A percentile compares a stretch with the other conserved stretches of the same genome.
These are phyloP conservation scores for Tholera decimalis DNA, from an alignment of 2,888 invertebrate genomes.

Conservation along the genomic window DNA sequence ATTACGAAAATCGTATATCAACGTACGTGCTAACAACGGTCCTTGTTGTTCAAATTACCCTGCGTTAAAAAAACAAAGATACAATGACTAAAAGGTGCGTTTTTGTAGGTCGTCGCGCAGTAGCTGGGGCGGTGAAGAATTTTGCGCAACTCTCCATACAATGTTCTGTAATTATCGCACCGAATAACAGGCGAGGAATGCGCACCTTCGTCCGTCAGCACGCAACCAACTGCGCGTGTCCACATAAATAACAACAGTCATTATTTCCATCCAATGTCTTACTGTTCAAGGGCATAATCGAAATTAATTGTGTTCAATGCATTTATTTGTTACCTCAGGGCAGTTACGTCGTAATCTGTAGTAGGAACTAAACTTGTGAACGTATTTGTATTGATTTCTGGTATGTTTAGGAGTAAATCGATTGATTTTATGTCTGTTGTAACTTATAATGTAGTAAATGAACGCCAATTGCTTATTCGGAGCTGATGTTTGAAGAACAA, in stretches of 20 bases:
- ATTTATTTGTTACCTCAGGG: constrained; percentile 60
- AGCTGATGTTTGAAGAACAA: background rate
- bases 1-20: constrained; percentile 6
- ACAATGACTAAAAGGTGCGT: constrained; percentile 69
- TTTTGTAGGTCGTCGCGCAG: constrained; percentile 79
- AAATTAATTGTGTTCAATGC: constrained; percentile 68
- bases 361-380: constrained; percentile 45
- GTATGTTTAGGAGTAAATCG: constrained; percentile 6
- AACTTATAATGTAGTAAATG: constrained; percentile 17
- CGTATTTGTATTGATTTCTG: constrained; percentile 17
- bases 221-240: constrained; percentile 78
- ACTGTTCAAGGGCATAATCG: constrained; percentile 80
- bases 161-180: constrained; percentile 80
- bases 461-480: background rate
- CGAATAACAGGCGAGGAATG: constrained; percentile 76
- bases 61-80: constrained; percentile 60
- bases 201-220: constrained; percentile 68
- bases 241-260: constrained; percentile 77
- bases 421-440: constrained; percentile 21
- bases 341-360: constrained; percentile 43
- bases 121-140: constrained; percentile 66
- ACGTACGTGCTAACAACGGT: constrained; percentile 35
- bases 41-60: constrained; percentile 22
- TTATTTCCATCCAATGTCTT: constrained; percentile 79
- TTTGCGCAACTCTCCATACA: constrained; percentile 80